phyloP scores from a whole-genome alignment of 2,113 vertebrate species.

The Alces alces region DNA sequence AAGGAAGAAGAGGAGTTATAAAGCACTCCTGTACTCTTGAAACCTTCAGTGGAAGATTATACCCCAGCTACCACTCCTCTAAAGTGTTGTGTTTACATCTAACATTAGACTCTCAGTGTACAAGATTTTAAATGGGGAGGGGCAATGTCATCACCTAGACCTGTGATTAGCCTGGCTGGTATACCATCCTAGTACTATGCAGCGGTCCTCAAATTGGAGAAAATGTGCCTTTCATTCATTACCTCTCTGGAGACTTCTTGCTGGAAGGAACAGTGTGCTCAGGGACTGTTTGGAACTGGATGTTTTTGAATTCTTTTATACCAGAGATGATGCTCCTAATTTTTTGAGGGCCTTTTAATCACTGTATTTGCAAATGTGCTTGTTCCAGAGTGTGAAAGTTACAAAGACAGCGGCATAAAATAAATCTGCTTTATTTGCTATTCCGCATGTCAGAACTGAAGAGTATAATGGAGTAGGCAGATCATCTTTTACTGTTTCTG shows the following conservation, averaged over 20 bases:
- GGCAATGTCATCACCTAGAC: not conserved
- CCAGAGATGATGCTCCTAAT: constrained; percentile 23
- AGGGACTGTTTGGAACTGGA: constrained; percentile 64
- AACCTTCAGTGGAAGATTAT: not conserved
- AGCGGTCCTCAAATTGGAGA: not conserved
- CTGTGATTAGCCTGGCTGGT: constrained; percentile 56
- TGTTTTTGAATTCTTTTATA: constrained; percentile 67
- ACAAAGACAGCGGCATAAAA: not conserved
- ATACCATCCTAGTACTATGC: constrained; percentile 51
- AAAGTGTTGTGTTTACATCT: constrained; percentile 33
- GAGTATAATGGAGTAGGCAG: not conserved
- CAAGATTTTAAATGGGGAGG: not conserved
- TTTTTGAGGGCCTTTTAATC: constrained; percentile 33
- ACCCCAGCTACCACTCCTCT: constrained; percentile 51
- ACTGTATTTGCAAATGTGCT: constrained; percentile 12
- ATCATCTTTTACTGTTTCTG: not conserved
- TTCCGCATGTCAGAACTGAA: not conserved
- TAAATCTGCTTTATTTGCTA: not conserved
- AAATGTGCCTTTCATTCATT: constrained; percentile 79
- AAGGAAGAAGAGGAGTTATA: constrained; percentile 85
- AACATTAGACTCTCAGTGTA: constrained; percentile 37
- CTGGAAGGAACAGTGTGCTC: constrained; percentile 65
- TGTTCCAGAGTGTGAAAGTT: constrained; percentile 4
- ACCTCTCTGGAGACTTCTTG: constrained; percentile 59
- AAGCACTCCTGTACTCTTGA: constrained; percentile 31